Conservation (phyloP, 35 echinoderm and acorn worm species). For the Apostichopus parvimensis region DNA sequence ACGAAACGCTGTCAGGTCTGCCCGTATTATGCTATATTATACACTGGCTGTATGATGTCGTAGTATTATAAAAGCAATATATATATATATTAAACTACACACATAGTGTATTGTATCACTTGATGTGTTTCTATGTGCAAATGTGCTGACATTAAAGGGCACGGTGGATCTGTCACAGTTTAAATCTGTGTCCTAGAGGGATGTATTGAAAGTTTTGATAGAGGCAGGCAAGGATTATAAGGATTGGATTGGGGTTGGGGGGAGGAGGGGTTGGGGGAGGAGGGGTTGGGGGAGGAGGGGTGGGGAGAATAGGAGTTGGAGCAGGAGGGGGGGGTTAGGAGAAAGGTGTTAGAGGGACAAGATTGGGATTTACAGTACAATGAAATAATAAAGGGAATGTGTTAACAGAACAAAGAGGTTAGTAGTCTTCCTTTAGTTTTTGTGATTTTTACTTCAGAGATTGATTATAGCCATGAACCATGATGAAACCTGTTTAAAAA, state of each 20-base stretch:
- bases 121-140: background rate
- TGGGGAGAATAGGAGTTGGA: background rate
- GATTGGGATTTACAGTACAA: too few species aligned
- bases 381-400: too few species aligned
- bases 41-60: background rate
- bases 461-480: too few species aligned
- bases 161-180: background rate
- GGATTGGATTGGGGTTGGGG: background rate
- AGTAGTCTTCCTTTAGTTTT: too few species aligned
- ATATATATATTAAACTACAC: too few species aligned
- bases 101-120: background rate
- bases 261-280: too few species aligned
- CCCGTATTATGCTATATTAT: background rate
- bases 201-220: background rate
- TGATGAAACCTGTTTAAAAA: too few species aligned
- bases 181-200: background rate
- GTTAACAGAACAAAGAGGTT: too few species aligned
- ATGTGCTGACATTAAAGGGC: background rate
- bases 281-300: background rate
- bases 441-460: too few species aligned
- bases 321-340: background rate
- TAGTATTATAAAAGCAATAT: too few species aligned
- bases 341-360: too few species aligned
- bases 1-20: background rate
- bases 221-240: background rate